phyloP scores from a whole-genome alignment of 2,113 vertebrate genomes.

The Colinus virginianus region DNA sequence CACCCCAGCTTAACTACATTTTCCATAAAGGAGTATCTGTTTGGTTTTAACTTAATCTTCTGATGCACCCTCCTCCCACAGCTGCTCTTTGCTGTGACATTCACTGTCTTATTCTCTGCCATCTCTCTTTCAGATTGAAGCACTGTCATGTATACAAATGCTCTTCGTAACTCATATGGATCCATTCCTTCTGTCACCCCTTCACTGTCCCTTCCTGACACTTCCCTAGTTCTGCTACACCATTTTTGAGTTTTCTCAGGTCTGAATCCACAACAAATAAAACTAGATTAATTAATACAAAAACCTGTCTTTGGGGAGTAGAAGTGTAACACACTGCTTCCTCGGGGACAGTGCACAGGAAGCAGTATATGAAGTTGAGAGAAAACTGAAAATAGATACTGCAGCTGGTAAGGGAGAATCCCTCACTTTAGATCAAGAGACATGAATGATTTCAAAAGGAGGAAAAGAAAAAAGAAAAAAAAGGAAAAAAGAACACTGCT shows the following conservation, averaged over 20 bases:
- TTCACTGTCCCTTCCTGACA: background rate
- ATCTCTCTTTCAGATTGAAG: background rate
- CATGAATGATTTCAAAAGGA: background rate
- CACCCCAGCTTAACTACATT: background rate
- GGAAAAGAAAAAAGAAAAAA: background rate
- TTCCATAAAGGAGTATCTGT: background rate
- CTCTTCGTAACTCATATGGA: background rate
- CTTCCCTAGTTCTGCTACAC: background rate
- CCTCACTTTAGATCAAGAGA: background rate
- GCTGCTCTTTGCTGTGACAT: background rate
- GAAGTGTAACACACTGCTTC: background rate
- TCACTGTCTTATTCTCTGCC: background rate
- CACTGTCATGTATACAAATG: background rate
- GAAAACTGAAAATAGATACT: background rate
- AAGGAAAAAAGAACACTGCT: background rate
- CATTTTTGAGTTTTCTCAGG: background rate
- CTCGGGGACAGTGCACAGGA: background rate
- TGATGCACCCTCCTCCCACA: background rate
- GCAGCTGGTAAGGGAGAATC: background rate
- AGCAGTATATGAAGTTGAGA: background rate
- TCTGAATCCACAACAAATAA: background rate
- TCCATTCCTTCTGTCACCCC: background rate
- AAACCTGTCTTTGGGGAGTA: background rate
- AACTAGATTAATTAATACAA: background rate
- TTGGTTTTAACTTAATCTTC: background rate